Percentiles rank a stretch among this genome's conserved stretches.
phyloP scores from a whole-genome alignment of 92 coral and sea anemone genomes.

The Galaxea fascicularis region DNA sequence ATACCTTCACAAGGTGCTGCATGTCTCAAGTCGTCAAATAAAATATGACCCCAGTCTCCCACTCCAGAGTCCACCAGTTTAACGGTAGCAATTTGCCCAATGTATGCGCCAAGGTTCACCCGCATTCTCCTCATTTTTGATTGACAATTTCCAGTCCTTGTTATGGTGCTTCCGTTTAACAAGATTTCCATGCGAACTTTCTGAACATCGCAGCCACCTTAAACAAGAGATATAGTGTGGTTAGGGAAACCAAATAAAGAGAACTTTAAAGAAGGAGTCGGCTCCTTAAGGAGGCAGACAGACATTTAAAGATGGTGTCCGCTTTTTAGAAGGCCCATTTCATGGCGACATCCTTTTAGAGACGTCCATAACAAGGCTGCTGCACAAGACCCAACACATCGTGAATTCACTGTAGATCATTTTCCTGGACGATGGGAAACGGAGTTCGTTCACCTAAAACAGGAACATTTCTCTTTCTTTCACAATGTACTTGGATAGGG shows the following conservation, averaged over 20 bases:
- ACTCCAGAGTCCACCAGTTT: constrained; percentile 59
- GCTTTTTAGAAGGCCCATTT: too few species aligned
- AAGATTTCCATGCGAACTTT: constrained; percentile 64
- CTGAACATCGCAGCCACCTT: constrained; percentile 62
- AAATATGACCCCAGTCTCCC: constrained; percentile 55
- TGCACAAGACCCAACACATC: too few species aligned
- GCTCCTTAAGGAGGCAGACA: too few species aligned
- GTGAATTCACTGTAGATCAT: too few species aligned
- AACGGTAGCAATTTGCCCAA: constrained; percentile 49
- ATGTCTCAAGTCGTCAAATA: constrained; percentile 61
- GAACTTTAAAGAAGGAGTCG: background rate
- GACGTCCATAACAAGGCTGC: too few species aligned
- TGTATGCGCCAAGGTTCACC: constrained; percentile 33
- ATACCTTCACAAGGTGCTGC: constrained; percentile 65
- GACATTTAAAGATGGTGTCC: too few species aligned
- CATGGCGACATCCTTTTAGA: too few species aligned
- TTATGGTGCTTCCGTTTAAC: constrained; percentile 32
- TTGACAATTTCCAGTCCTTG: constrained; percentile 55
- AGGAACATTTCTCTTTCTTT: too few species aligned
- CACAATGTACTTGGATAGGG: too few species aligned
- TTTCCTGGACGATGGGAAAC: too few species aligned
- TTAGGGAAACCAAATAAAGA: background rate
- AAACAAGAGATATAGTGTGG: background rate
- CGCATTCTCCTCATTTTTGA: constrained; percentile 28
- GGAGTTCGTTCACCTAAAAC: too few species aligned